Conservation (phyloP, 2,888 invertebrate species). For the Plagiodera versicolora region DNA sequence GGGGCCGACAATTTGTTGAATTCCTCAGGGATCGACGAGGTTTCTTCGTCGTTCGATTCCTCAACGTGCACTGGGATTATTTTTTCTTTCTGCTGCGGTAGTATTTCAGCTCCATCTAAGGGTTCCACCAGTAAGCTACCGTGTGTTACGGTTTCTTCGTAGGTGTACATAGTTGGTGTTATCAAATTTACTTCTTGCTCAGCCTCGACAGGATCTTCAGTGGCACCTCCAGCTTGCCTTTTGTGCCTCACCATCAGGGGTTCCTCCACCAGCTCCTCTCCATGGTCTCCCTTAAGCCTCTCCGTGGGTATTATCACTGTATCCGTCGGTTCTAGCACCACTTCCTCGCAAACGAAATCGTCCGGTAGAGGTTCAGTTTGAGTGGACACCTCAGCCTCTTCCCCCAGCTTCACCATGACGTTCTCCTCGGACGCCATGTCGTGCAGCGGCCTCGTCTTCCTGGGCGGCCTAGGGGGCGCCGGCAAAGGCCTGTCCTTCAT, state of each 20-base stretch:
- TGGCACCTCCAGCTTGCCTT: neutral
- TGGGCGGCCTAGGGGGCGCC: constrained; percentile 82
- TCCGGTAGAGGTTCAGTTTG: constrained; percentile 85
- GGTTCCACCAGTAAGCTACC: constrained; percentile 69
- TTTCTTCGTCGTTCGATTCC: constrained; percentile 45
- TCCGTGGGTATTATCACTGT: constrained; percentile 28
- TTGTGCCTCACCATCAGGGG: neutral
- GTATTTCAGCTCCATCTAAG: constrained; percentile 55
- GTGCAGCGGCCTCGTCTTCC: constrained; percentile 51
- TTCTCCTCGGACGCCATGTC: constrained; percentile 49
- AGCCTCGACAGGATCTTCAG: neutral
- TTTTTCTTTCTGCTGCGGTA: constrained; percentile 44
- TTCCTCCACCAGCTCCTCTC: too few species aligned
- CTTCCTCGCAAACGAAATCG: constrained; percentile 69
- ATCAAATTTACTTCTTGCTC: constrained; percentile 35
- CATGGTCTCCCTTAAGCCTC: too few species aligned
- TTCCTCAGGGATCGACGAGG: constrained; percentile 48
- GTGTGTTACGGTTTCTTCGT: constrained; percentile 68
- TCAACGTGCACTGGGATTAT: constrained; percentile 44
- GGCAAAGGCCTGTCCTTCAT: constrained; percentile 86
- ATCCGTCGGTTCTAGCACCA: constrained; percentile 40
- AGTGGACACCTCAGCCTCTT: constrained; percentile 77
- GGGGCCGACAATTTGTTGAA: constrained; percentile 44
- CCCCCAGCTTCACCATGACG: constrained; percentile 39
- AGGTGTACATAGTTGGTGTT: constrained; percentile 50